Evolutionary conservation across 2,888 invertebrate genomes (phyloP).

Genomic region (Leucozona laternaria): DNA sequence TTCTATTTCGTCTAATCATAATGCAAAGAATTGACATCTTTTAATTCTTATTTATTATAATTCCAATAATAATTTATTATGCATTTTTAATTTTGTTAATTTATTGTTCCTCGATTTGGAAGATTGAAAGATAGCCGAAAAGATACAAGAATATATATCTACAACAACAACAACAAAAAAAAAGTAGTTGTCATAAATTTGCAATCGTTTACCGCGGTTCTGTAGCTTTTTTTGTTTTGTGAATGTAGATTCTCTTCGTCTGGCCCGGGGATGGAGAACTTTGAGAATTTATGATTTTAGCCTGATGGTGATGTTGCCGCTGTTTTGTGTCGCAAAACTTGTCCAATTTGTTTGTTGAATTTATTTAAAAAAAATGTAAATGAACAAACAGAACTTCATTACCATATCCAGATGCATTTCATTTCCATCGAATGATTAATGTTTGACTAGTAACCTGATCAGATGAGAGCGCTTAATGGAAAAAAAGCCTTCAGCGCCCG

Average conservation of each 20-base stretch:
- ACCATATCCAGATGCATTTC: conserved; percentile 74
- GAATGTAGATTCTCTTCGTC: conserved; percentile 10
- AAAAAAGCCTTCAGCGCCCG: conserved; percentile 20
- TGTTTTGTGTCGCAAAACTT: conserved; percentile 66
- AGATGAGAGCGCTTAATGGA: conserved; percentile 45
- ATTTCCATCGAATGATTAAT: conserved; percentile 73
- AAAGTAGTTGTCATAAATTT: conserved; percentile 74
- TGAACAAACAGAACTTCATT: conserved; percentile 34
- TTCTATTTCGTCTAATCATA: conserved; percentile 34
- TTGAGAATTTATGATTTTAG: conserved; percentile 66
- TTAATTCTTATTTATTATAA: conserved; percentile 74
- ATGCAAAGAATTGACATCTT: conserved; percentile 63
- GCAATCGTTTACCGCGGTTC: conserved; percentile 69
- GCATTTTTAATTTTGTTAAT: conserved; percentile 75
- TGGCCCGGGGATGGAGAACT: conserved; percentile 27
- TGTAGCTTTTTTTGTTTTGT: conserved; percentile 3
- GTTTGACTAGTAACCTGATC: conserved; percentile 72
- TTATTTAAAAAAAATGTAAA: conserved; percentile 51
- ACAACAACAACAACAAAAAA: neutral
- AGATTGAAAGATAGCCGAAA: conserved; percentile 70
- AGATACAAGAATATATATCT: conserved; percentile 25
- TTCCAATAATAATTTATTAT: conserved; percentile 73
- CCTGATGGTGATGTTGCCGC: conserved; percentile 38
- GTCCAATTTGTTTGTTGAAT: conserved; percentile 72
- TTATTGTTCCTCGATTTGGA: conserved; percentile 60